These are phyloP conservation scores for Cavia aperea DNA, from an alignment of 2,113 vertebrate species.

Conservation along the genomic window DNA sequence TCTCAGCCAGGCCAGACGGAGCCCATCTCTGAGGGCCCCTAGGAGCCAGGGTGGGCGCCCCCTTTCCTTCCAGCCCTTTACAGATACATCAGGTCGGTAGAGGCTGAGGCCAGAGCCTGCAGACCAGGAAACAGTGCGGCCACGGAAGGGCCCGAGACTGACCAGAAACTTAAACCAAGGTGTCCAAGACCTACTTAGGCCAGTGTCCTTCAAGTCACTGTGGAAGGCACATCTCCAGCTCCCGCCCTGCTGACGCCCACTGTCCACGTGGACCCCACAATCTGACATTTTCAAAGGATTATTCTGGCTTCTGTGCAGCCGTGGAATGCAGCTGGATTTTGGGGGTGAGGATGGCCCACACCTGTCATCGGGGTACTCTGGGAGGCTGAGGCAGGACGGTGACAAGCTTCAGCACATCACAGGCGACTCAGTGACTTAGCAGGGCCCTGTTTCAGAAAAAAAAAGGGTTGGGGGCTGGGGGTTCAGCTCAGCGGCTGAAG, in stretches of 20 bases:
- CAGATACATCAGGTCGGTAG: background rate
- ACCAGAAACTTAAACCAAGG: background rate
- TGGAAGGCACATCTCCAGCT: background rate
- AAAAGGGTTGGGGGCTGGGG: background rate
- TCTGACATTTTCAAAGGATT: background rate
- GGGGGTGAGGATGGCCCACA: no score
- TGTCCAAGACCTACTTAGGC: background rate
- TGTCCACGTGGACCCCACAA: background rate
- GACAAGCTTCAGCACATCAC: no score
- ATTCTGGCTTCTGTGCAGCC: background rate
- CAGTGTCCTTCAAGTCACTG: background rate
- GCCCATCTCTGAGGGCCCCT: no score
- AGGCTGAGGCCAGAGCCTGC: background rate
- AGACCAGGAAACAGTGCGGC: background rate
- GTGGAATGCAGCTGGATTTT: background rate
- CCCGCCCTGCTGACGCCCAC: background rate
- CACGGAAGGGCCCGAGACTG: background rate
- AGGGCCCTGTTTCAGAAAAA: background rate
- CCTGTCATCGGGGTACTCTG: no score
- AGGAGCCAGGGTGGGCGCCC: background rate
- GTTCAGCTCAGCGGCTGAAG: no score
- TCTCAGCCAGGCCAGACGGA: no score
- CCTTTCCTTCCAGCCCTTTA: background rate
- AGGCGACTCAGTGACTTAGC: background rate
- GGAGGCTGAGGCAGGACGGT: no score